phyloP scores from a whole-genome alignment of 1,140 invertebrate genomes.

The Drosophila carrolli region DNA sequence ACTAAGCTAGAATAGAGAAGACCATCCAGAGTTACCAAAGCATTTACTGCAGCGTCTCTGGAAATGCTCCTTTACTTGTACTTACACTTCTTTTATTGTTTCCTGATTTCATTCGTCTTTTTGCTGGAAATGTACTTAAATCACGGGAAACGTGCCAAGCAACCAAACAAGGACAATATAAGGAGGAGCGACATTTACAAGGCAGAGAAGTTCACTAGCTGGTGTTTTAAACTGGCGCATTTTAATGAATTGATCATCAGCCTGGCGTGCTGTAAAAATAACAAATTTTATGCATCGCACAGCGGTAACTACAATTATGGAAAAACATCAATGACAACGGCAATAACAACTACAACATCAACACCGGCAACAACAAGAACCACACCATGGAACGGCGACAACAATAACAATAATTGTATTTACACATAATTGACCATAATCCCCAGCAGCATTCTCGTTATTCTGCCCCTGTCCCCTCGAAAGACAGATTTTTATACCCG shows the following conservation, averaged over 20 bases:
- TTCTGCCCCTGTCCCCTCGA: not conserved
- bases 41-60: slow-evolving; percentile 44
- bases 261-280: slow-evolving; percentile 13
- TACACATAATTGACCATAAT: slow-evolving; percentile 83
- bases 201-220: not conserved
- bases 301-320: slow-evolving; percentile 51
- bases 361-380: slow-evolving; percentile 38
- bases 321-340: slow-evolving; percentile 50
- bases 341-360: slow-evolving; percentile 41
- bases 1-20: slow-evolving; percentile 35
- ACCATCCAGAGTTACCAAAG: slow-evolving; percentile 28
- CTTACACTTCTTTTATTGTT: slow-evolving; percentile 47
- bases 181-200: slow-evolving; percentile 9
- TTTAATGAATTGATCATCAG: slow-evolving; percentile 37
- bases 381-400: slow-evolving; percentile 39
- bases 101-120: slow-evolving; percentile 25
- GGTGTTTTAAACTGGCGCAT: slow-evolving; percentile 1
- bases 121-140: slow-evolving; percentile 36
- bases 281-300: slow-evolving; percentile 44
- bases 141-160: slow-evolving; percentile 46
- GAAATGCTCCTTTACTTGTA: slow-evolving; percentile 29
- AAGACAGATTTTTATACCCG: slow-evolving; percentile 33
- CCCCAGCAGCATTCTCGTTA: slow-evolving; percentile 51
- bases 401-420: slow-evolving; percentile 81
- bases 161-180: slow-evolving; percentile 34